Base-by-base conservation (phyloP, 2,113 vertebrate genomes). In the Centropus unirufus region DNA sequence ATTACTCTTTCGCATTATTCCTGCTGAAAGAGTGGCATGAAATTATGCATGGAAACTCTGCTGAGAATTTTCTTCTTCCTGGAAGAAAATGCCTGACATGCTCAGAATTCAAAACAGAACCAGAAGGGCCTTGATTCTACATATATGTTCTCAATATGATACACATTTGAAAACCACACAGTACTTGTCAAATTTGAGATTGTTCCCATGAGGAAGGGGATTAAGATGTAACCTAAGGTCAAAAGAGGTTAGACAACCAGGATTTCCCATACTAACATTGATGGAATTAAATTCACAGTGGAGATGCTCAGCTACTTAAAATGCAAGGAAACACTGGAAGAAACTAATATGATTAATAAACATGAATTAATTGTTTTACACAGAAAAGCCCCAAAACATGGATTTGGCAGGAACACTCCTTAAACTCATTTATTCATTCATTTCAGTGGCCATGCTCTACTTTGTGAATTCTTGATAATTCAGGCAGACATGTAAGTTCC, bases 21-120 rank as follows among this genome's bases (percentile, higher is more conserved):
- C 51, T 84, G 79, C 63, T 78, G 68, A 93, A 95, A 80, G 16
- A 93, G 84, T 64, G 16, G 36, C 83, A 92, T 68, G 29, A 80
- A 89, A 95, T 89, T 81, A 93, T 78, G 89, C 76, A 93, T 67
- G 58, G 92, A 89, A 92, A 83, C 74, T 84, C 59, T 90, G 58
- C 63, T 12, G 54, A 93, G 72, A 77, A 80, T 89, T 82, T 73
- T 83, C 82, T 70, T 87, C 80, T 61, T 92, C 63, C 16, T 7
- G 39, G 81, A 95, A 94, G 57, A 93, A 64, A 89, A 74, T 4
- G 63, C 30, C 51, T 7, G 1, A 27, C 52, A 90, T 66, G 95
- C 85, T 93, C 61, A 93, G 95, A 96, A 95, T 97, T 96, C 80
- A 94, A 63, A 97, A 90, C 55, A 92, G 87, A 95, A 94, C 44